Evolutionary conservation across 2,797 vertebrate genomes (phyloP).

Genomic region (Kryptolebias ocellatus): DNA sequence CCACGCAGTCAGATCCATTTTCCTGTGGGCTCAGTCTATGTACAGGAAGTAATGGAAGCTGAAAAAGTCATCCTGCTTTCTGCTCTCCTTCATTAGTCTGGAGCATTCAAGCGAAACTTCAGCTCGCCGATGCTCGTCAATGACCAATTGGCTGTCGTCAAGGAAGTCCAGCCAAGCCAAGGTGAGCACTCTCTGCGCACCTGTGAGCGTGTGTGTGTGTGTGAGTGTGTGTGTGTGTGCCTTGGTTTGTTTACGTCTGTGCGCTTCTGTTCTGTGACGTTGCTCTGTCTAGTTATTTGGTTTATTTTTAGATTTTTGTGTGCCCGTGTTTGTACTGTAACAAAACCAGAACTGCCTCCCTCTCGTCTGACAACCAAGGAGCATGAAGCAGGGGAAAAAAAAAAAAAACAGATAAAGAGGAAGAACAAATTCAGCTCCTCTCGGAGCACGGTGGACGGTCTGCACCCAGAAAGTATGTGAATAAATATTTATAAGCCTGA

Average conservation of each 20-base stretch:
- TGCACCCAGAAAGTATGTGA: conserved; percentile 66
- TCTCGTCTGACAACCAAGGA: conserved; percentile 57
- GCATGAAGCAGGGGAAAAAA: conserved; percentile 56
- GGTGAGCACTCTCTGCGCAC: conserved; percentile 75
- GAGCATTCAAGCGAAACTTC: conserved; percentile 92
- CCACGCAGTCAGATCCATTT: conserved; percentile 4
- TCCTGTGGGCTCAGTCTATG: conserved; percentile 1
- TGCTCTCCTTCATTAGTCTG: conserved; percentile 77
- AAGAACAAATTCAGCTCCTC: conserved; percentile 67
- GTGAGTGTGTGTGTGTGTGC: conserved; percentile 20
- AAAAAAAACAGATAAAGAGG: conserved; percentile 43
- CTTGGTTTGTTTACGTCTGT: conserved; percentile 29
- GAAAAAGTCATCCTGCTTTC: conserved; percentile 31
- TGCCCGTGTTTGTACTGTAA: conserved; percentile 44
- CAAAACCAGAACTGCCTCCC: conserved; percentile 58
- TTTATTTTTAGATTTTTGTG: conserved; percentile 48
- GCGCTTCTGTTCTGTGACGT: conserved; percentile 58
- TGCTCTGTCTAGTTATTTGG: conserved; percentile 44
- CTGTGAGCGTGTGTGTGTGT: background rate
- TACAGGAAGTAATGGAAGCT: conserved; percentile 35
- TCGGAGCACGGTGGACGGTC: conserved; percentile 58
- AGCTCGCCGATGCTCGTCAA: conserved; percentile 90
- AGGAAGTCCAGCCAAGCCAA: conserved; percentile 83
- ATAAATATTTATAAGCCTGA: conserved; percentile 62
- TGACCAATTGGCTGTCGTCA: conserved; percentile 81